Evolutionary conservation across 2,113 vertebrate species (phyloP).

Genomic region (Prochilodus magdalenae): DNA sequence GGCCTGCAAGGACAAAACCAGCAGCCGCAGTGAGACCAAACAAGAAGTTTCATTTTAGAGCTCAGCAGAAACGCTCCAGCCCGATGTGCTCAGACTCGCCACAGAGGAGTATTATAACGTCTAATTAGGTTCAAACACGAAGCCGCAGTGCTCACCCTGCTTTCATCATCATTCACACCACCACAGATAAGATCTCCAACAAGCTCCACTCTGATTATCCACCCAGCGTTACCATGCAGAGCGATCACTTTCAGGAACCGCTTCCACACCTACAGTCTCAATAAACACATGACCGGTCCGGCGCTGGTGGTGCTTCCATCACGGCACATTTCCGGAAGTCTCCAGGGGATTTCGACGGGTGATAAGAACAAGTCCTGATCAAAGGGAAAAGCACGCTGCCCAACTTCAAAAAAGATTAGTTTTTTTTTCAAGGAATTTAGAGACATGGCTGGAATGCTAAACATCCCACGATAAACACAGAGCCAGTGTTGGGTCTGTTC

Average conservation of each 20-base stretch:
- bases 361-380: too few relatives aligned
- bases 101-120: background rate
- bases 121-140: background rate
- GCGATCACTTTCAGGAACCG: background rate
- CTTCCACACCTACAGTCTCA: background rate
- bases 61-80: background rate
- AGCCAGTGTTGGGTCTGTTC: too few relatives aligned
- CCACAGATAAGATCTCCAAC: background rate
- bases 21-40: background rate
- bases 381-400: too few relatives aligned
- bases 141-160: background rate
- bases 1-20: slow-evolving; percentile 21
- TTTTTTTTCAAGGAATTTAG: too few relatives aligned
- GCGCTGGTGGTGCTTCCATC: too few relatives aligned
- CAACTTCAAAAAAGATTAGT: too few relatives aligned
- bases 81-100: background rate
- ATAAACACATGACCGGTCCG: background rate
- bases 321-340: too few relatives aligned
- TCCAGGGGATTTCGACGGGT: too few relatives aligned
- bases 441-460: too few relatives aligned
- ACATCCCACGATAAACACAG: too few relatives aligned
- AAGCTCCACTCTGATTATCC: background rate
- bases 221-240: background rate
- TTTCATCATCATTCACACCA: background rate
- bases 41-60: background rate